phyloP scores from a whole-genome alignment of 2,888 invertebrate genomes.

The Lasioglossum calceatum region DNA sequence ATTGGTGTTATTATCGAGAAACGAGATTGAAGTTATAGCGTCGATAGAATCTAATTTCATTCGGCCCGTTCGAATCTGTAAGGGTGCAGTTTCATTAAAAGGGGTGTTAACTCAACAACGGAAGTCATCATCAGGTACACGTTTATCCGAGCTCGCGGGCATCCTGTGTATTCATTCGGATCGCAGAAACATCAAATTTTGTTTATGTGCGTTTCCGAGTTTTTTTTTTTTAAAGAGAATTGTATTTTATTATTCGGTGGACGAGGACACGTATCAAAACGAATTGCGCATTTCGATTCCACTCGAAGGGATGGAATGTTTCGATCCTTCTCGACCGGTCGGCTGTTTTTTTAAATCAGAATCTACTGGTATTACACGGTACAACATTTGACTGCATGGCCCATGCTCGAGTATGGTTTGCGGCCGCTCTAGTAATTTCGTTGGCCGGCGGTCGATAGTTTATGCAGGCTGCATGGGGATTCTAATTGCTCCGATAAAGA shows the following conservation, averaged over 20 bases:
- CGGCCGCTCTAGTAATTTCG: conserved; percentile 63
- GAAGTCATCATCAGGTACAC: not conserved
- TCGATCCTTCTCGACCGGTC: not conserved
- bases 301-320: not conserved
- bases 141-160: not conserved
- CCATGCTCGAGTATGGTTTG: conserved; percentile 56
- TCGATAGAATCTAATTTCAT: not conserved
- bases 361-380: not conserved
- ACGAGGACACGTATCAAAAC: not conserved
- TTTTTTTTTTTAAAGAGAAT: not conserved
- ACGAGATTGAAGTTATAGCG: conserved; percentile 5
- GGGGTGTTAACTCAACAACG: not conserved
- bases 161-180: not conserved
- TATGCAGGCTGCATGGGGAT: conserved; percentile 70
- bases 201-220: not conserved
- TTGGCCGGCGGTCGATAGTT: conserved; percentile 64
- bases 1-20: conserved; percentile 31
- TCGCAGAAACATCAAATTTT: not conserved
- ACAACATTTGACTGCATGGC: conserved; percentile 52
- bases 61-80: not conserved
- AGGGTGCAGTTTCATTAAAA: not conserved
- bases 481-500: conserved; percentile 78
- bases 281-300: not conserved
- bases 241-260: not conserved
- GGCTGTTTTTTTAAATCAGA: conserved; percentile 49